Evolutionary conservation across 2,113 vertebrate species (phyloP).

Genomic region (Leucopsar rothschildi): DNA sequence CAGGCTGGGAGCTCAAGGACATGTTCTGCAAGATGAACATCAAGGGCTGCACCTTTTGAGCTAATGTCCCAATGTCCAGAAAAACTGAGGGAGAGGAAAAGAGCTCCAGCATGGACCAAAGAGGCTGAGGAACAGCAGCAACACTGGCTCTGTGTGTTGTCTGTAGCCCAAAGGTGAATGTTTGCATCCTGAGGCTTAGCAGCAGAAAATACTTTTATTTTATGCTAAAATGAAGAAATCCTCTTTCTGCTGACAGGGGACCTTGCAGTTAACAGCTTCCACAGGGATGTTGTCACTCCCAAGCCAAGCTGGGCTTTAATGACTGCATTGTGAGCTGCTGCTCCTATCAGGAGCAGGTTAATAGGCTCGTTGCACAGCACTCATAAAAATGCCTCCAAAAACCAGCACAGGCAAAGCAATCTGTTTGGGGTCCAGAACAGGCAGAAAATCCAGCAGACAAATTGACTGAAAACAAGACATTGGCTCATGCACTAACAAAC

Average conservation of each 20-base stretch:
- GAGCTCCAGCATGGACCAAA: background rate
- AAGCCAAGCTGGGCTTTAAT: background rate
- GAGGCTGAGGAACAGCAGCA: background rate
- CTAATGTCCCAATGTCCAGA: background rate
- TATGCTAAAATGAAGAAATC: background rate
- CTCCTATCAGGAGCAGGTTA: background rate
- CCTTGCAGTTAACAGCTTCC: background rate
- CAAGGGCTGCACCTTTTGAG: background rate
- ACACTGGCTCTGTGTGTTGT: accelerated
- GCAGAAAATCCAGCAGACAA: background rate
- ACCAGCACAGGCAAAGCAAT: background rate
- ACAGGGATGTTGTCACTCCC: background rate
- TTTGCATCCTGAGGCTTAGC: background rate
- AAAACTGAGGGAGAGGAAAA: background rate
- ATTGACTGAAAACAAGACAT: background rate
- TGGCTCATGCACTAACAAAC: background rate
- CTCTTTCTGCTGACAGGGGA: background rate
- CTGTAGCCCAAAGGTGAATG: background rate
- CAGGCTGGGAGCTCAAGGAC: background rate
- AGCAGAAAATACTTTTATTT: background rate
- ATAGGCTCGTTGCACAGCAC: background rate
- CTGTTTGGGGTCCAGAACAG: background rate
- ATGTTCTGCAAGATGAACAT: background rate
- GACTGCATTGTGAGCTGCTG: background rate
- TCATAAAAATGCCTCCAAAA: background rate